A percentile compares a stretch with the other conserved stretches of the same genome.
These are phyloP conservation scores for Porites lobata DNA, from an alignment of 92 coral and sea anemone species.

Conservation along the genomic window DNA sequence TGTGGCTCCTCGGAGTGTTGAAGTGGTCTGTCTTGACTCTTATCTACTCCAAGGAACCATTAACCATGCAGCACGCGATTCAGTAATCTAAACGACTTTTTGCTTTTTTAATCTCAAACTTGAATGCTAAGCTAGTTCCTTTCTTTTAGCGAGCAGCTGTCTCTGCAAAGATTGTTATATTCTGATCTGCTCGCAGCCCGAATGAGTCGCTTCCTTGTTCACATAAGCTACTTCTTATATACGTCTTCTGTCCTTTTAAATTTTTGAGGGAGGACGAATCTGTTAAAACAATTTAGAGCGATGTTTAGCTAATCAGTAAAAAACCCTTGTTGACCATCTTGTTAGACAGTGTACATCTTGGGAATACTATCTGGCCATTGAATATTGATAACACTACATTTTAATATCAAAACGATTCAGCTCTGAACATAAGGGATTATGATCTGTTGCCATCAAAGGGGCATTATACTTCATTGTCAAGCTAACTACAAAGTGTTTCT, in stretches of 20 bases:
- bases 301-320: background rate
- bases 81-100: background rate
- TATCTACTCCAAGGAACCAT: background rate
- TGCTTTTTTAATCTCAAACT: background rate
- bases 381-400: no score
- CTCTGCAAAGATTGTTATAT: background rate
- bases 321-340: no score
- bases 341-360: no score
- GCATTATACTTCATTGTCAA: no score
- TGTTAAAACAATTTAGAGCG: background rate
- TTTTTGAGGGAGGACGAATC: background rate
- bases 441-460: no score
- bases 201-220: background rate
- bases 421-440: no score
- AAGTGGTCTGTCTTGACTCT: conserved; percentile 11
- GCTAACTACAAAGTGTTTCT: no score
- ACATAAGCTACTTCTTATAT: background rate
- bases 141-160: background rate
- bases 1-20: conserved; percentile 17
- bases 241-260: no score
- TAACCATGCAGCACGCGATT: conserved; percentile 8
- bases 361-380: no score
- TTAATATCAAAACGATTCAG: no score
- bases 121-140: background rate
- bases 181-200: background rate